Evolutionary conservation across 2,888 invertebrate species (phyloP), one percentile per base, ranked within the genome.

Genomic region (Orchesellides sinensis): DNA sequence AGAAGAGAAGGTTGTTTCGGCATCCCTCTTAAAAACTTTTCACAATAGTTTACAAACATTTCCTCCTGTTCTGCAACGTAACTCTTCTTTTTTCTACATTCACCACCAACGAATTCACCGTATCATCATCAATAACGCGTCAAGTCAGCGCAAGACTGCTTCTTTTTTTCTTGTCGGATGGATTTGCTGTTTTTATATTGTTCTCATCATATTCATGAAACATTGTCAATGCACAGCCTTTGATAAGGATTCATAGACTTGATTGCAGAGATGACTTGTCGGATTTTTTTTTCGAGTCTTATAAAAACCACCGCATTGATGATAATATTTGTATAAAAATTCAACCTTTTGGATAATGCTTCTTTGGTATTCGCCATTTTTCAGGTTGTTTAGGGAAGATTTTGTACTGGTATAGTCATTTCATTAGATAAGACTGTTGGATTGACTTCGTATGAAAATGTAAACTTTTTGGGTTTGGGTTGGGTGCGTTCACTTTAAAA

Each of bases 231-330:
- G 40, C 40, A 10, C 10, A 40, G n/a, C 40, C 10, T n/a, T 40
- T 40, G 40, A 14, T 23, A 56, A 56, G 61, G 23, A 29, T 32
- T n/a, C 14, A 61, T 17, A 12, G 25, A 10, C 45, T 47, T 69
- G 19, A 63, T 54, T 66, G 79, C 65, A 54, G 21, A 61, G 80
- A 80, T 80, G 80, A 80, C 80, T 72, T 72, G 72, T 72, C 70
- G 47, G 32, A 66, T 27, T 65, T 79, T 21, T 40, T 59, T 68
- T 25, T 8, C 5, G 25, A 21, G 21, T 17, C 40, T 17, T 45
- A 32, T 5, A 5, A 32, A 6, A 32, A 6, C 32, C 32, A 32
- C 10, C n/a, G n/a, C n/a, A n/a, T n/a, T n/a, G n/a, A n/a, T n/a
- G n/a, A n/a, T n/a, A n/a, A n/a, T n/a, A n/a, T n/a, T n/a, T n/a